phyloP scores from a whole-genome alignment of 92 coral and sea anemone genomes.

The Chrysogorgia sp. region DNA sequence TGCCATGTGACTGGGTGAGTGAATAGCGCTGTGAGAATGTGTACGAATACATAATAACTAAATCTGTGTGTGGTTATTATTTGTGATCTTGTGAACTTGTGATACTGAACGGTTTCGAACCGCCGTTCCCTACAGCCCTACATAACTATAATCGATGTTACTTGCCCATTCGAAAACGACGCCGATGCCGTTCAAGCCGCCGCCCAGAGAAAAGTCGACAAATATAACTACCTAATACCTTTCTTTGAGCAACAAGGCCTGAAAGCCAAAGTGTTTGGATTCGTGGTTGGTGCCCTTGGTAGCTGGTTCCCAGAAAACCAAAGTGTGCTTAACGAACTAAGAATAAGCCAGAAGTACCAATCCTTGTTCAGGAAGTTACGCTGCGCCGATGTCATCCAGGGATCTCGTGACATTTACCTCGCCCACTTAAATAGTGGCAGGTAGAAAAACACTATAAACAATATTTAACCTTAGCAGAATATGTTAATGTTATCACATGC shows the following conservation, averaged over 20 bases:
- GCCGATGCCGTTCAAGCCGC: background rate
- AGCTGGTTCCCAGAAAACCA: slow-evolving; percentile 4
- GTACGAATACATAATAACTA: too few relatives aligned
- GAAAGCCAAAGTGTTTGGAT: background rate
- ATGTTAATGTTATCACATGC: too few relatives aligned
- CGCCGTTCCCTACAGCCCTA: too few relatives aligned
- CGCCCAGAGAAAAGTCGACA: background rate
- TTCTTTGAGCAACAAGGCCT: background rate
- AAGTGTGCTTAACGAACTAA: background rate
- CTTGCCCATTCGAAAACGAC: too few relatives aligned
- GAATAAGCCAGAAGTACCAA: background rate
- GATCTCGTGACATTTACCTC: slow-evolving; percentile 9
- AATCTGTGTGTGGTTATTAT: too few relatives aligned
- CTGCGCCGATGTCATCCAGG: slow-evolving; percentile 6
- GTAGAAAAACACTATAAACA: too few relatives aligned
- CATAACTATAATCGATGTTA: too few relatives aligned
- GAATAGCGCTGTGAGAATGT: too few relatives aligned
- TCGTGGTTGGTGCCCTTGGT: slow-evolving; percentile 13
- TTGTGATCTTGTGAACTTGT: too few relatives aligned
- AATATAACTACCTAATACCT: background rate
- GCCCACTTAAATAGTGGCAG: background rate
- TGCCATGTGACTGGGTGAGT: too few relatives aligned
- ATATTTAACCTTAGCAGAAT: too few relatives aligned
- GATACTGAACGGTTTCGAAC: too few relatives aligned
- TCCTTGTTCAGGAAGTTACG: background rate